Percentiles rank a stretch among this genome's conserved stretches.
Conservation (phyloP, 1,140 invertebrate genomes). For the Diachasmimorpha longicaudata region DNA sequence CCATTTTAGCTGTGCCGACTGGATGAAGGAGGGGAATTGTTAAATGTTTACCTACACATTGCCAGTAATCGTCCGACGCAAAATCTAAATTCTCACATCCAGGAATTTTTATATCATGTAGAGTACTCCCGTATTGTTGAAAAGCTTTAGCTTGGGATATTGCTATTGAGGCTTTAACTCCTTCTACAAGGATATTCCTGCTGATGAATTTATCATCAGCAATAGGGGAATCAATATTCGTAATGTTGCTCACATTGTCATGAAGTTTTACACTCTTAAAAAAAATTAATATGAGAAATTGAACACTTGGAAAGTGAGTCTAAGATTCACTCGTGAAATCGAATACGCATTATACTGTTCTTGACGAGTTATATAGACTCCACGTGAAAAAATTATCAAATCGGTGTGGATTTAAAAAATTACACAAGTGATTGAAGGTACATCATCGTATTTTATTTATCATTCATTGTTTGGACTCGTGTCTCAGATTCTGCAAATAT, state of each 20-base stretch:
- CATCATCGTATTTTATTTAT: no score
- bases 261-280: neutral
- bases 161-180: conserved; percentile 76
- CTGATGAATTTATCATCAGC: neutral
- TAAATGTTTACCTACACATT: conserved; percentile 82
- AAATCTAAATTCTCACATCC: conserved; percentile 78
- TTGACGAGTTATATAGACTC: no score
- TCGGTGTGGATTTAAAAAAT: no score
- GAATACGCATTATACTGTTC: no score
- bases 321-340: no score
- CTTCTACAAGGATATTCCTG: conserved; percentile 73
- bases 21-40: conserved; percentile 88
- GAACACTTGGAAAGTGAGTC: no score
- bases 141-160: conserved; percentile 79
- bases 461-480: no score
- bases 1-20: conserved; percentile 85
- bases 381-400: no score
- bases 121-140: conserved; percentile 77
- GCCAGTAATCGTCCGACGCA: conserved; percentile 80
- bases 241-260: neutral
- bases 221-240: neutral
- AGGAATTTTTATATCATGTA: conserved; percentile 76
- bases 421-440: no score
- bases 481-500: no score
- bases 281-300: no score